Conservation (phyloP, 2,888 invertebrate species). For the Eristalis pertinax region DNA sequence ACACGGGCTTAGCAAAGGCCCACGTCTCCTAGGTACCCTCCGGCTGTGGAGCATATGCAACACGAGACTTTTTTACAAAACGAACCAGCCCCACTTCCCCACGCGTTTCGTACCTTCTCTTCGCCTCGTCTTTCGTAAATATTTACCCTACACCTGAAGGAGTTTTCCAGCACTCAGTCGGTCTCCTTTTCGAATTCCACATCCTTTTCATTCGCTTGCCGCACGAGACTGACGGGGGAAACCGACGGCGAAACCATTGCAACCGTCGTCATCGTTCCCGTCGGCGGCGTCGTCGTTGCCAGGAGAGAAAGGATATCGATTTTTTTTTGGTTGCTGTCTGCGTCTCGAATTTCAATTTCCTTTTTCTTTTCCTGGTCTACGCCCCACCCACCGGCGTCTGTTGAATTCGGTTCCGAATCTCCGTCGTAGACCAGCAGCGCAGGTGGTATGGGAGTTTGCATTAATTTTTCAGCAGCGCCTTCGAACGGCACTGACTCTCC, state of each 20-base stretch:
- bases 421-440: conserved; percentile 3
- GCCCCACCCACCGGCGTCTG: conserved; percentile 35
- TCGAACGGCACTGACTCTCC: conserved; percentile 1
- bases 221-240: background rate
- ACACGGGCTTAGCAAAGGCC: conserved; percentile 1
- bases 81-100: background rate
- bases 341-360: conserved; percentile 64
- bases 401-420: conserved; percentile 21
- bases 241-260: conserved; percentile 18
- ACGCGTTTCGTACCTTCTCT: conserved; percentile 11
- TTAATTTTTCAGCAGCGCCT: conserved; percentile 54
- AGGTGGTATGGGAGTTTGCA: conserved; percentile 32
- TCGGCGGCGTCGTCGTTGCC: conserved; percentile 8
- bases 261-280: conserved; percentile 2
- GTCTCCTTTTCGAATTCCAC: conserved; percentile 6
- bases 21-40: background rate
- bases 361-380: conserved; percentile 9
- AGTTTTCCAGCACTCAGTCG: background rate
- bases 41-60: conserved; percentile 44
- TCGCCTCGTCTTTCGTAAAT: conserved; percentile 42
- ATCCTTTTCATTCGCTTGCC: conserved; percentile 2
- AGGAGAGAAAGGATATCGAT: conserved; percentile 52
- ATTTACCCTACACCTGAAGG: conserved; percentile 60
- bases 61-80: conserved; percentile 27
- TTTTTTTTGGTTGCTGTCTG: conserved; percentile 50